A percentile compares a stretch with the other conserved stretches of the same genome.
Conservation (phyloP, 2,797 vertebrate species). For the Eulemur mongoz region DNA sequence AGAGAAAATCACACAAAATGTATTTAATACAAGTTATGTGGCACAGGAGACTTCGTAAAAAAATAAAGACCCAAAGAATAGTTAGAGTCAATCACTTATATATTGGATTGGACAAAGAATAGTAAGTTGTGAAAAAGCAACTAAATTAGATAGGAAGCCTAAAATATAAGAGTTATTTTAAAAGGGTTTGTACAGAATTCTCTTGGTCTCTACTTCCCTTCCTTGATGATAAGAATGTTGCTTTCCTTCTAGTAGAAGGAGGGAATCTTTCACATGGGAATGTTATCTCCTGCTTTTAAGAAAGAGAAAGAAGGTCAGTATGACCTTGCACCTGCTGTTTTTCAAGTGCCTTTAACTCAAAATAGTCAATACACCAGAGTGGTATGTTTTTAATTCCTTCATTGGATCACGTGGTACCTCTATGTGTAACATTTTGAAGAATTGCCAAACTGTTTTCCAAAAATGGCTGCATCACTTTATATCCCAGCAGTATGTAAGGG, state of each 20-base stretch:
- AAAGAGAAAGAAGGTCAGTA: background rate
- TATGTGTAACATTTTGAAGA: slow-evolving; percentile 37
- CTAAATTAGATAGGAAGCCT: background rate
- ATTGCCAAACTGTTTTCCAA: background rate
- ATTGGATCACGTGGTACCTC: background rate
- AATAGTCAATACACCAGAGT: background rate
- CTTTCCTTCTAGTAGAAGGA: background rate
- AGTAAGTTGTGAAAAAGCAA: background rate
- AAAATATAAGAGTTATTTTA: background rate
- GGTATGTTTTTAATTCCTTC: background rate
- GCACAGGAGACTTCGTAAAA: background rate
- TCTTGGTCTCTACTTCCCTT: background rate
- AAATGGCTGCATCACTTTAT: background rate
- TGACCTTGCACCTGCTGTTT: background rate
- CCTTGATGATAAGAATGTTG: background rate
- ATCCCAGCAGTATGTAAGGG: background rate
- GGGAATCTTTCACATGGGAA: background rate
- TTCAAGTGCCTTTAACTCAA: background rate
- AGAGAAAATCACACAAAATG: background rate
- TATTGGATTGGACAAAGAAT: background rate
- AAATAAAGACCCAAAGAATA: background rate
- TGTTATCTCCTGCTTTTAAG: background rate
- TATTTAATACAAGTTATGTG: background rate
- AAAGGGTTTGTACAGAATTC: background rate
- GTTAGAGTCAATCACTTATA: background rate